Evolutionary conservation across 1,140 invertebrate genomes (phyloP).

Genomic region (Dendroctonus valens): DNA sequence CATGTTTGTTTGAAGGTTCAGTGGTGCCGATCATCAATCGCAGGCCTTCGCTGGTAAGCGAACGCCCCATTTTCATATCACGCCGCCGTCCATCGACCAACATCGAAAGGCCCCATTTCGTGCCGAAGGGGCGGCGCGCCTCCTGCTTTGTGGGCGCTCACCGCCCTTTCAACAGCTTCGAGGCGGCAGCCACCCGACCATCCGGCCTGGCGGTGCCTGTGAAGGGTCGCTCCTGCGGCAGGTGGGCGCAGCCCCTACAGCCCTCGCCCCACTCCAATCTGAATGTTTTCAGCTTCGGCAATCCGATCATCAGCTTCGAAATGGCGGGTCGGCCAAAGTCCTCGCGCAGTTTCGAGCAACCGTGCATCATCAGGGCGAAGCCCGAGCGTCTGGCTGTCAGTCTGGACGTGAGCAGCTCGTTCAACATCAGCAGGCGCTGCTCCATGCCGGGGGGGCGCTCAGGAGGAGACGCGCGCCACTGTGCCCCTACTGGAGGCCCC

Average conservation of each 20-base stretch:
- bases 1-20: conserved; percentile 33
- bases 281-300: conserved; percentile 40
- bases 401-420: conserved; percentile 40
- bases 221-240: neutral
- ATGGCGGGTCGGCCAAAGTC: conserved; percentile 39
- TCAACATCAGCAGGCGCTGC: conserved; percentile 37
- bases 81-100: conserved; percentile 41
- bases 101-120: conserved; percentile 39
- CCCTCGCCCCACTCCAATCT: neutral
- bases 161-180: conserved; percentile 47
- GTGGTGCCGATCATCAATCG: conserved; percentile 42
- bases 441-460: conserved; percentile 41
- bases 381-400: conserved; percentile 43
- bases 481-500: conserved; percentile 39
- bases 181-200: neutral
- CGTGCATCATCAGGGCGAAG: conserved; percentile 30
- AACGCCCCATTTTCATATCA: conserved; percentile 30
- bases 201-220: neutral
- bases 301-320: conserved; percentile 46
- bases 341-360: conserved; percentile 46
- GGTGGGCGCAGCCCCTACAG: neutral
- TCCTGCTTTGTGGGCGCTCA: conserved; percentile 45
- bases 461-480: conserved; percentile 44
- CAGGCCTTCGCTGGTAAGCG: conserved; percentile 32
- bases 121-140: conserved; percentile 37